Conservation (phyloP, 2,888 invertebrate genomes). For the Sabatieria punctata region DNA sequence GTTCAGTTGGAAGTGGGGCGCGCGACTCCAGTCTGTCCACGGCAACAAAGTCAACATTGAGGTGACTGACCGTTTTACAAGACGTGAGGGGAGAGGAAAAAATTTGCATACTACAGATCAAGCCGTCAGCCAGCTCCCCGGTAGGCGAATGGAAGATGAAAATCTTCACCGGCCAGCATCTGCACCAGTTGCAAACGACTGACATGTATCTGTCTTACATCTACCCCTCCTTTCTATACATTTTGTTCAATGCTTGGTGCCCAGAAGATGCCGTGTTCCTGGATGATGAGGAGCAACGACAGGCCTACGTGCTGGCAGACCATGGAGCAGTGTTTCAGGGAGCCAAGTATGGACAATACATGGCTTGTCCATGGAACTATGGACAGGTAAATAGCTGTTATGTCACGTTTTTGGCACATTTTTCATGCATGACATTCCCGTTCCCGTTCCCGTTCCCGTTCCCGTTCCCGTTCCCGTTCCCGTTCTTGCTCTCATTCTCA, state of each 20-base stretch:
- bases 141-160: background rate
- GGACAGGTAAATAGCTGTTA: conserved; percentile 1
- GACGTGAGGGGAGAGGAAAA: no score
- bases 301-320: background rate
- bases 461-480: no score
- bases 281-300: background rate
- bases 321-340: background rate
- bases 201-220: background rate
- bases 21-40: no score
- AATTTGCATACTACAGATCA: no score
- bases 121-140: no score
- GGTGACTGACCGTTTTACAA: no score
- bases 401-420: no score
- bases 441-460: no score
- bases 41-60: no score
- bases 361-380: background rate
- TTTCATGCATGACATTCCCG: no score
- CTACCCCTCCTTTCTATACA: background rate
- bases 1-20: no score
- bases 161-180: background rate
- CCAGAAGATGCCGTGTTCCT: background rate
- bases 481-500: no score
- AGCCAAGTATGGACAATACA: background rate
- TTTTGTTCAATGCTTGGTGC: conserved; percentile 2
- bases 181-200: background rate